Conservation (phyloP, 2,888 invertebrate species). For the Drosophila suboccidentalis region DNA sequence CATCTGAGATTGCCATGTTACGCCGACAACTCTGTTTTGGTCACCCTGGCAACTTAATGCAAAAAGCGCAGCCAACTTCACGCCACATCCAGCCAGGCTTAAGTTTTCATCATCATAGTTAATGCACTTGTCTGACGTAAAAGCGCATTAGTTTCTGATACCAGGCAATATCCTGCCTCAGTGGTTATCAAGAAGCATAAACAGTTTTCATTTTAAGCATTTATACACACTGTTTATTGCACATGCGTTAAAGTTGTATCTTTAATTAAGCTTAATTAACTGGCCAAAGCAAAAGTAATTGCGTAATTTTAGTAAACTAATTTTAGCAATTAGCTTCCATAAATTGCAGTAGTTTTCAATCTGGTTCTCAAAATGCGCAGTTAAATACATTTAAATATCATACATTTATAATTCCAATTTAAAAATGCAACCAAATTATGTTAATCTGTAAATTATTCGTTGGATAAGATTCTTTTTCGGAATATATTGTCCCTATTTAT, state of each 20-base stretch:
- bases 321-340: background rate
- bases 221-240: background rate
- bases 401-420: background rate
- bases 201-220: background rate
- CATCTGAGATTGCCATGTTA: slow-evolving; percentile 45
- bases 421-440: background rate
- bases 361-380: background rate
- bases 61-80: slow-evolving; percentile 54
- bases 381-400: background rate
- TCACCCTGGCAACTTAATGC: slow-evolving; percentile 54
- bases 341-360: background rate
- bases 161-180: slow-evolving; percentile 1
- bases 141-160: slow-evolving; percentile 35
- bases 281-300: background rate
- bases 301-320: background rate
- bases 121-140: slow-evolving; percentile 41
- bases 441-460: background rate
- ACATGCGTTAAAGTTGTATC: background rate
- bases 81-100: slow-evolving; percentile 33
- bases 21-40: slow-evolving; percentile 4
- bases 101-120: slow-evolving; percentile 39
- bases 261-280: background rate
- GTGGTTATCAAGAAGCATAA: background rate
- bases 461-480: background rate
- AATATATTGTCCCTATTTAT: background rate